Evolutionary conservation across 1,140 invertebrate species (phyloP), one percentile per base, ranked within the genome.

Genomic region (Amphibalanus amphitrite): DNA sequence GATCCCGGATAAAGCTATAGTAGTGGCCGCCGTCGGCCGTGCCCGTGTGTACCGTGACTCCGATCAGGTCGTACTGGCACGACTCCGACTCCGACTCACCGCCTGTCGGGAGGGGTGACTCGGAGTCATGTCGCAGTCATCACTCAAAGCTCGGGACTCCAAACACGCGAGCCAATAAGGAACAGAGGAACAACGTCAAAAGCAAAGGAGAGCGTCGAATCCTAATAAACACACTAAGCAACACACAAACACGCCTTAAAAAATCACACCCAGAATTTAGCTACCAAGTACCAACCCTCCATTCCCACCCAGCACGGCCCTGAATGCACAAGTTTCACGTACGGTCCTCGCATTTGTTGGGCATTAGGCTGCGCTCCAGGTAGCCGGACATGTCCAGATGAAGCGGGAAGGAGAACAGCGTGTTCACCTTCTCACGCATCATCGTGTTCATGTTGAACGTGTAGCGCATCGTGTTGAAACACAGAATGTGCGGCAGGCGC

Each of bases 381-480:
- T 97, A 97, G 25, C 90, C 89, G 0, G 90, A 89, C 94, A 97
- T 97, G 78, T 96, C 93, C 0, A 97, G 82, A 69, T 89, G 82
- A 78, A 96, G 84, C 0, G 94, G 94, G 81, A 97, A 97, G n/a
- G 93, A 95, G 79, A 97, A 97, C 78, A 96, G 93, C 0, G 93
- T 97, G 79, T 97, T 97, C 0, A 97, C 93, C 79, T 97, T 97
- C 79, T 97, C 95, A 78, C 96, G 96, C 17, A 93, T 83, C 93
- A 97, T 96, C 0, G 94, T 97, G 0, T 95, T 85, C 93, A 97
- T 96, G 79, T 97, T 97, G 78, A 97, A 97, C 0, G 93, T 95
- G 76, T 97, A 97, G n/a, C 94, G 84, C 93, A 97, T 95, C 0
- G 94, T 97, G 79, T 97, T 97, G 78, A 97, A 95, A 77, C 93